Percentiles rank a stretch among this genome's conserved stretches.
Evolutionary conservation across 2,888 invertebrate species (phyloP).

Genomic region (Stenichneumon culpator): DNA sequence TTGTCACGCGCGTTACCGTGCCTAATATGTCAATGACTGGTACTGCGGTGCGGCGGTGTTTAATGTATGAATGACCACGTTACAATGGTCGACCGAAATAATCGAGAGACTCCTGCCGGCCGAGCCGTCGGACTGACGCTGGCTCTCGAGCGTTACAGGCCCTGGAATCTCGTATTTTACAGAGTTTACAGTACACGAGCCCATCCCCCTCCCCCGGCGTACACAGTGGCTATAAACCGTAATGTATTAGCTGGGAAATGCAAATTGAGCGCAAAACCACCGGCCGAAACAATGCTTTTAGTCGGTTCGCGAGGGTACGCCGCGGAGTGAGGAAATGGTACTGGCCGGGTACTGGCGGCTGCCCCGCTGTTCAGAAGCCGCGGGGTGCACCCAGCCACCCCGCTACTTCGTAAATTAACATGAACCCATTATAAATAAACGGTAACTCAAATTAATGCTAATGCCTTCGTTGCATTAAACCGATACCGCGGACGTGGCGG

Average conservation of each 20-base stretch:
- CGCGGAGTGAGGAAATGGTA: slow-evolving; percentile 35
- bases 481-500: slow-evolving; percentile 72
- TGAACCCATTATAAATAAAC: slow-evolving; percentile 83
- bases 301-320: slow-evolving; percentile 69
- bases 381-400: slow-evolving; percentile 54
- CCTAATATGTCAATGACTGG: slow-evolving; percentile 15
- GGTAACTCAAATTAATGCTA: slow-evolving; percentile 83
- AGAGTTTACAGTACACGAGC: slow-evolving; percentile 77
- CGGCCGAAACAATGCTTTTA: slow-evolving; percentile 83
- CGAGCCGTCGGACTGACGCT: slow-evolving; percentile 36
- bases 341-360: slow-evolving; percentile 33
- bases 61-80: slow-evolving; percentile 7
- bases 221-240: slow-evolving; percentile 78
- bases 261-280: slow-evolving; percentile 83
- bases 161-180: slow-evolving; percentile 77
- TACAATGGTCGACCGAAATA: slow-evolving; percentile 16
- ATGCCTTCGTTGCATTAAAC: slow-evolving; percentile 79
- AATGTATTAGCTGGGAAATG: slow-evolving; percentile 82
- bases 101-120: slow-evolving; percentile 12
- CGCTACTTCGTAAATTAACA: slow-evolving; percentile 82
- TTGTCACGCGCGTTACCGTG: neutral
- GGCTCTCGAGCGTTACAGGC: slow-evolving; percentile 35
- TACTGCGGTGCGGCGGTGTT: neutral
- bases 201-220: slow-evolving; percentile 52
- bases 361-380: slow-evolving; percentile 42